Evolutionary conservation across 2,888 invertebrate genomes (phyloP).

Genomic region (Amphipoea oculea): DNA sequence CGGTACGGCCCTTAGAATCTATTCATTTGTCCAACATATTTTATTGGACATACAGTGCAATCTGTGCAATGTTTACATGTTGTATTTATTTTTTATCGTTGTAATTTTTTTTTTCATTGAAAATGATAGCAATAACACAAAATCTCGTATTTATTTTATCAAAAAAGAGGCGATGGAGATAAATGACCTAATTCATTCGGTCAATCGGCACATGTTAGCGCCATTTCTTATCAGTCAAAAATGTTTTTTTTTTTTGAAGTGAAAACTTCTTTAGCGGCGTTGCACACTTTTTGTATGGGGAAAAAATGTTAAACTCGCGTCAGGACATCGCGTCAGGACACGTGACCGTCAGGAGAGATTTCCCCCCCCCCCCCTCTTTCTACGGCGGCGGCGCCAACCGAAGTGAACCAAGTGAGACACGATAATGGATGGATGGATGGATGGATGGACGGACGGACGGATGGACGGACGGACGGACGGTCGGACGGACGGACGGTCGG

Average conservation of each 20-base stretch:
- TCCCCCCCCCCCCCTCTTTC: too few relatives aligned
- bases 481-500: too few relatives aligned
- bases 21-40: background rate
- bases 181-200: constrained; percentile 40
- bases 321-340: too few relatives aligned
- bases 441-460: too few relatives aligned
- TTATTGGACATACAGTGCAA: background rate
- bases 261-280: too few relatives aligned
- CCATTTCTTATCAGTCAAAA: constrained; percentile 39
- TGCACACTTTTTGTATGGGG: too few relatives aligned
- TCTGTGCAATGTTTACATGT: constrained; percentile 31
- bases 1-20: background rate
- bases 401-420: too few relatives aligned
- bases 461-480: too few relatives aligned
- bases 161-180: constrained; percentile 1
- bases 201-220: constrained; percentile 29
- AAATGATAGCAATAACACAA: constrained; percentile 17
- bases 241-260: background rate
- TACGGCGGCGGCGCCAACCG: too few relatives aligned
- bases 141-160: constrained; percentile 43
- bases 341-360: too few relatives aligned
- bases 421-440: too few relatives aligned
- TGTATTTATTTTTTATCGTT: constrained; percentile 20
- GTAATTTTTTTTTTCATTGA: constrained; percentile 11
- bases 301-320: too few relatives aligned